Percentiles rank a stretch among this genome's conserved stretches.
Conservation (phyloP, 1,140 invertebrate species). For the Drosophila virilis region DNA sequence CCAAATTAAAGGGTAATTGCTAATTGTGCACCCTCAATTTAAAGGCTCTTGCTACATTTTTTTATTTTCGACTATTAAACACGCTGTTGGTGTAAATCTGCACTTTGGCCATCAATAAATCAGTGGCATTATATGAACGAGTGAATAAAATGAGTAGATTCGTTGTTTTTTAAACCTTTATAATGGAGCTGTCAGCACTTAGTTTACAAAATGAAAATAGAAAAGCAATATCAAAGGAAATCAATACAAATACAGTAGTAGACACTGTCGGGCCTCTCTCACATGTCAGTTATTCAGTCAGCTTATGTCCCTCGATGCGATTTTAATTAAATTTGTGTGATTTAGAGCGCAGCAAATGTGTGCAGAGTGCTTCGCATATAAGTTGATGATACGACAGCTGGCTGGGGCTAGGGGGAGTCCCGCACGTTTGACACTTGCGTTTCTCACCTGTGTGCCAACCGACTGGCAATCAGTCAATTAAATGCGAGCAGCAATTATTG, state of each 20-base stretch:
- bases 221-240: conserved; percentile 19
- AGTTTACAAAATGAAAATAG: conserved; percentile 20
- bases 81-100: conserved; percentile 14
- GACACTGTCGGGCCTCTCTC: background rate
- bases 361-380: background rate
- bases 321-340: conserved; percentile 80
- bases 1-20: background rate
- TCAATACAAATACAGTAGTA: conserved; percentile 12
- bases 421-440: conserved; percentile 53
- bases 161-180: conserved; percentile 1
- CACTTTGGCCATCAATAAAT: conserved; percentile 70
- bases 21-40: background rate
- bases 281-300: conserved; percentile 11
- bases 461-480: conserved; percentile 72
- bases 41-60: background rate
- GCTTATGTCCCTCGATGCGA: conserved; percentile 43
- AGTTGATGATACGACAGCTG: background rate
- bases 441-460: conserved; percentile 36
- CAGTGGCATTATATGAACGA: conserved; percentile 57
- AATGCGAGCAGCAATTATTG: conserved; percentile 58
- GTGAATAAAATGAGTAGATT: conserved; percentile 12
- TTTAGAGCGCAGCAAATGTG: conserved; percentile 70
- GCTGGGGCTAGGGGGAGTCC: background rate
- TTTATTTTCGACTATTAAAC: conserved; percentile 5
- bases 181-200: conserved; percentile 34